Evolutionary conservation across 2,113 vertebrate genomes (phyloP), one percentile per base, ranked within the genome.

Genomic region (Fulica atra): DNA sequence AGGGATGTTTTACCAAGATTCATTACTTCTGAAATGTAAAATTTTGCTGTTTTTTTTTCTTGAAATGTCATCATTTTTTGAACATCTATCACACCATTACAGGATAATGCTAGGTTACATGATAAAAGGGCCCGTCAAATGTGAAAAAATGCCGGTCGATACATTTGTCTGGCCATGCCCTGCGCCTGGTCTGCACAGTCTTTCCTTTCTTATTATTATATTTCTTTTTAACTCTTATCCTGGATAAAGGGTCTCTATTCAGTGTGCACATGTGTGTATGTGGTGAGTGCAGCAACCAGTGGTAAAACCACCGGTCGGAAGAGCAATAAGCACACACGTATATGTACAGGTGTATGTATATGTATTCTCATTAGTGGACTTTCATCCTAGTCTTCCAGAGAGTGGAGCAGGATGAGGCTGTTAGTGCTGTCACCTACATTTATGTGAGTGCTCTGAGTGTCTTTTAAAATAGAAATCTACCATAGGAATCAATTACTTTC

Each of bases 271-370:
- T 50, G 9, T 18, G 13, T 38, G 24, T 51, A 18, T 25, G 28
- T 15, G 28, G 14, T 46, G 17, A 64, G 6, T 40, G 7, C n/a
- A 53, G 50, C 24, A 40, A 35, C 7, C 0, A 0, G 7, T 16
- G 16, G 13, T 23, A 51, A 64, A 33, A 35, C 6, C 1, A 1
- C 6, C 4, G 1, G 7, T 9, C 2, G 2, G 13, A 59, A 36
- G 16, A 31, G 16, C 56, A 70, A 11, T 36, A 25, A 16, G 26
- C 6, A 23, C 0, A 2, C 26, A 53, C 16, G 2, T 17, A 28
- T 23, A 42, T 23, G 5, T 13, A 21, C 20, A 48, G 46, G 46
- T 48, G 10, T 48, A 25, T 38, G 26, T 26, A 31, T 46, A 25
- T 11, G 9, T 65, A 7, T 50, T 51, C 63, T 71, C 25, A 48